Conservation (phyloP, 2,797 vertebrate genomes). For the Eremophila alpestris region DNA sequence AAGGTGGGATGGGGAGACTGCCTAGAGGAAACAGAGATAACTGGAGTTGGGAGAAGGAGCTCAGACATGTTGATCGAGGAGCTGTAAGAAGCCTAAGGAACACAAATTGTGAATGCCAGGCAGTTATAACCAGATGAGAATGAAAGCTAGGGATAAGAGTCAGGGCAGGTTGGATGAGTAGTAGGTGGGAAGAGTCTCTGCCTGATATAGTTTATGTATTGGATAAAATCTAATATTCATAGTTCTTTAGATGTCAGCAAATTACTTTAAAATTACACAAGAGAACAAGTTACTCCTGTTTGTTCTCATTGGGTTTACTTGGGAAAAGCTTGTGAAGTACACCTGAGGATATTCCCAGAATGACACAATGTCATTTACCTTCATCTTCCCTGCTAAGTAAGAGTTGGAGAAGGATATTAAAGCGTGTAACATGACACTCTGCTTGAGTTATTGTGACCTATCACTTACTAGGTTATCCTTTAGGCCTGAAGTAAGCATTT, state of each 20-base stretch:
- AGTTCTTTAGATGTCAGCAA: background rate
- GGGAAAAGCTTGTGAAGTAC: background rate
- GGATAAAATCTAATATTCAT: background rate
- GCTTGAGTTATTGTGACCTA: background rate
- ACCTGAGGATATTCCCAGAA: background rate
- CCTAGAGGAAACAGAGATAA: background rate
- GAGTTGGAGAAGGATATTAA: background rate
- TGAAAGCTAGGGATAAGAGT: background rate
- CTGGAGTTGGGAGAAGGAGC: background rate
- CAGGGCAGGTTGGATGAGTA: background rate
- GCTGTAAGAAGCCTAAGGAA: background rate
- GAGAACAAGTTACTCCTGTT: background rate
- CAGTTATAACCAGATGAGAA: background rate
- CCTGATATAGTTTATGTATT: background rate
- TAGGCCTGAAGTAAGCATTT: background rate
- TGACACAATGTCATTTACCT: background rate
- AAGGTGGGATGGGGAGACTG: accelerated
- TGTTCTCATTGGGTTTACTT: background rate
- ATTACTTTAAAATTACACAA: background rate
- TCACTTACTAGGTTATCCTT: background rate
- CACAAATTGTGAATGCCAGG: background rate
- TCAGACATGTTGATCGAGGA: background rate
- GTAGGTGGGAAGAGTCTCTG: background rate
- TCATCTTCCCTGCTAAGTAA: background rate
- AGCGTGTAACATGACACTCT: background rate